These are phyloP conservation scores for Chiloscyllium punctatum DNA, from an alignment of 2,797 vertebrate genomes.

Conservation along the genomic window DNA sequence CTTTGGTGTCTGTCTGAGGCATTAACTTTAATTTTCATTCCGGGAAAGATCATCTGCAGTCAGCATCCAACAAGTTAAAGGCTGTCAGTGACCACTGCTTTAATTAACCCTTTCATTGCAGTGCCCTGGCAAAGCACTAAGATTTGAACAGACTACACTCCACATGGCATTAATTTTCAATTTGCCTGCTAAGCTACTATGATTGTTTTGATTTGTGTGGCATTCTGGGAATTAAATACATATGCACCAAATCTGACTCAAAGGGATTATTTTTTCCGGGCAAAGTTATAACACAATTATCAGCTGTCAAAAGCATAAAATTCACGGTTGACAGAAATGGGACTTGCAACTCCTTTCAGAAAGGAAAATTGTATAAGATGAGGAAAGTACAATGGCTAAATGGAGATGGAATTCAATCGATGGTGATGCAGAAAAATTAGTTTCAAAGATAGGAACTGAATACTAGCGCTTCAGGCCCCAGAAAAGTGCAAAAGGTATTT, in stretches of 20 bases:
- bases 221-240: constrained; percentile 29
- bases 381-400: background rate
- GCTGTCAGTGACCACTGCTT: background rate
- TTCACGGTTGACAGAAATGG: constrained; percentile 11
- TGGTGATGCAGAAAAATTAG: background rate
- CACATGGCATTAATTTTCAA: constrained; percentile 17
- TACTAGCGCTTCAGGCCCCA: background rate
- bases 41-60: background rate
- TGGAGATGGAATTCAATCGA: too few species aligned
- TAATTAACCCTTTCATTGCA: background rate
- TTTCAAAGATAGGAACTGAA: background rate
- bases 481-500: background rate
- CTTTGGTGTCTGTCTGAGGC: background rate
- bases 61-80: background rate
- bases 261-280: background rate
- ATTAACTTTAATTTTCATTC: background rate
- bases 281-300: constrained; percentile 10
- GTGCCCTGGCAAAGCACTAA: too few species aligned
- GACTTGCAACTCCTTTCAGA: background rate
- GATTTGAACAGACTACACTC: background rate
- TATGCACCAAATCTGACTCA: background rate
- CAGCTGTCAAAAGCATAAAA: constrained; percentile 19
- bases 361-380: background rate
- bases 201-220: background rate
- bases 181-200: background rate